phyloP scores from a whole-genome alignment of 2,113 vertebrate genomes.

The Cinclus cinclus region DNA sequence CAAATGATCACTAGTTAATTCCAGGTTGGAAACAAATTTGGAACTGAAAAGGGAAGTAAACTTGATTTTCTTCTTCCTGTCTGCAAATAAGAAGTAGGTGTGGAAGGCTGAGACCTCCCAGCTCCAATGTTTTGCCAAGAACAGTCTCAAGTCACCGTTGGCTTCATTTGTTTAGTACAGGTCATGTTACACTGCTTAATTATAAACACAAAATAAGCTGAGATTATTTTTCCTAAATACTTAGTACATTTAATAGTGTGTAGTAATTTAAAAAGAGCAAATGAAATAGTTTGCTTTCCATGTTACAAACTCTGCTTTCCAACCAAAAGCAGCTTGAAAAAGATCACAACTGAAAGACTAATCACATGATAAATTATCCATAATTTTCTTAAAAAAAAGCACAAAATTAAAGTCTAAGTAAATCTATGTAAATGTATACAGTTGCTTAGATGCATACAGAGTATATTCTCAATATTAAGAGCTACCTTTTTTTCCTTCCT shows the following conservation, averaged over 20 bases:
- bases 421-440: conserved; percentile 19
- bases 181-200: background rate
- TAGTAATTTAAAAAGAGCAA: background rate
- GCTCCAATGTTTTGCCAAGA: background rate
- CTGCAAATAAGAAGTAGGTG: background rate
- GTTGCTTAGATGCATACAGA: conserved; percentile 4
- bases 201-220: background rate
- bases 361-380: background rate
- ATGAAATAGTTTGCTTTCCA: background rate
- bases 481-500: background rate
- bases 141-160: background rate
- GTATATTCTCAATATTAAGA: background rate
- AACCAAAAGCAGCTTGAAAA: background rate
- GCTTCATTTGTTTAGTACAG: background rate
- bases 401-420: background rate
- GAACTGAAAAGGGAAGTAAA: background rate
- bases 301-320: background rate
- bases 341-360: conserved; percentile 15
- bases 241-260: background rate
- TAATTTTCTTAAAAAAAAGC: background rate
- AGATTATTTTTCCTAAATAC: background rate
- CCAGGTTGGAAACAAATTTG: background rate
- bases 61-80: background rate
- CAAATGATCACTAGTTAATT: background rate
- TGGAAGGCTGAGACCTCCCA: background rate